phyloP scores from a whole-genome alignment of 1,140 invertebrate genomes.

The Sarcophaga peregrina region DNA sequence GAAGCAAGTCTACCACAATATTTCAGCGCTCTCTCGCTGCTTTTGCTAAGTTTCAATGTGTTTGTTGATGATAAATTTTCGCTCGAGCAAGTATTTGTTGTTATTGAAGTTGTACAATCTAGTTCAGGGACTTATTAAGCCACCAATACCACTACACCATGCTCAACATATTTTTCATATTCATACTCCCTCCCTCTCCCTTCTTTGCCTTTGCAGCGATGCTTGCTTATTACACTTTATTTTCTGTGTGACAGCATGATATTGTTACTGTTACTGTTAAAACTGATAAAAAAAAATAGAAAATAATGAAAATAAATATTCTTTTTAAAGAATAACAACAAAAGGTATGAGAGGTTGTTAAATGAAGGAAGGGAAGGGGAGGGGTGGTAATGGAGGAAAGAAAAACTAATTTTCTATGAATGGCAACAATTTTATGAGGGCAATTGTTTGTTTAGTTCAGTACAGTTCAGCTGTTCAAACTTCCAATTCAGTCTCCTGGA shows the following conservation, averaged over 20 bases:
- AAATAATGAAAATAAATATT: too few relatives aligned
- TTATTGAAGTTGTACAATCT: not conserved
- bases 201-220: not conserved
- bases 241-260: not conserved
- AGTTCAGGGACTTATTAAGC: not conserved
- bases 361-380: not conserved
- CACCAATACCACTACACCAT: not conserved
- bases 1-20: not conserved
- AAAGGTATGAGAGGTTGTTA: not conserved
- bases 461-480: not conserved
- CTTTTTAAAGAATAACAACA: not conserved
- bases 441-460: not conserved
- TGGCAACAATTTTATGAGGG: conserved; percentile 7
- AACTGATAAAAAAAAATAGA: not conserved
- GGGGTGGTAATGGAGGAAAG: not conserved
- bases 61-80: not conserved
- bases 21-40: not conserved
- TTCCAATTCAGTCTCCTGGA: not conserved
- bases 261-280: conserved; percentile 4
- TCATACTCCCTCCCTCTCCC: not conserved
- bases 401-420: conserved; percentile 11
- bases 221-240: not conserved
- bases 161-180: not conserved
- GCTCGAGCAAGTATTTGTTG: not conserved
- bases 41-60: not conserved